Base-by-base conservation (phyloP, 2,888 invertebrate species). In the Antitype chi region DNA sequence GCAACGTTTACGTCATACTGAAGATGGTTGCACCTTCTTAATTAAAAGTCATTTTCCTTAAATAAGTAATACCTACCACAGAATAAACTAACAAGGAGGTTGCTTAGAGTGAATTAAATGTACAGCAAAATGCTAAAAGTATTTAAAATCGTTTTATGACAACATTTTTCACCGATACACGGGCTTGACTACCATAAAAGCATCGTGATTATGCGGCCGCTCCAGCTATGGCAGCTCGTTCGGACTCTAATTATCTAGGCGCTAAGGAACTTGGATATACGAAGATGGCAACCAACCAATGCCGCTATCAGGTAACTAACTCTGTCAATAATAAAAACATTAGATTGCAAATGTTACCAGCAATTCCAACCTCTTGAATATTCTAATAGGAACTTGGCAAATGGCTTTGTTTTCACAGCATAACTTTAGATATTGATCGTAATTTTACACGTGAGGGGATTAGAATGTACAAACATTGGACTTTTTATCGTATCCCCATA, bases 141-240 rank as follows among this genome's bases (percentile, higher is more conserved):
- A 93, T 93, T 94, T 95, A 91, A 93, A 95, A 95, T 93, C 92
- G 93, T 90, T 94, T 92, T 94, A 93, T 94, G 93, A 95, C 96
- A 94, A 94, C 95, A 96, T 96, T 95, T 96, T 96, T 94, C 94
- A 94, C 93, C 91, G 93, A 95, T 94, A 94, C 92, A 90, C 91
- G 90, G 89, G 88, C 90, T 90, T 82, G 87, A 90, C 91, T 94
- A 88, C 96, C 96, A 93, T 96, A 96, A 92, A 95, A 92, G 96
- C 87, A 82, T 81, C 78, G 88, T 87, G 92, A 94, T 95, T 95
- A 95, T 94, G 95, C 95, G 94, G 91, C 92, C 94, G 87, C 87
- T 85, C 96, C 95, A 77, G 86, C 91, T 96, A 95, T 90, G 96
- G 96, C 80, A 96, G 92, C 92, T 93, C 88, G 95, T 89, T 93